Percentiles rank a stretch among this genome's conserved stretches.
Evolutionary conservation across 2,113 vertebrate species (phyloP).

Genomic region (Eclectus roratus): DNA sequence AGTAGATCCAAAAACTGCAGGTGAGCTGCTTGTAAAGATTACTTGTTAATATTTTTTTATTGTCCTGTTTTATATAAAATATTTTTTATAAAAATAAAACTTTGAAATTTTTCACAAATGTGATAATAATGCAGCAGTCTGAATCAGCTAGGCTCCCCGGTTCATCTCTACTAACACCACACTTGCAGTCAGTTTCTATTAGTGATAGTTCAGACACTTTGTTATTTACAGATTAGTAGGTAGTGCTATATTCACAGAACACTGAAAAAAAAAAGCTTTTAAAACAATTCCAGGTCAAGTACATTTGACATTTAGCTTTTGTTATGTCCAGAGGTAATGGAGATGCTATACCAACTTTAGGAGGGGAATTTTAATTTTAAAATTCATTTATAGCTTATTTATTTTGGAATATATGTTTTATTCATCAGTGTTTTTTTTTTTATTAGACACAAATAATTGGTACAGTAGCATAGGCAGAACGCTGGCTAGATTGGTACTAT

Average conservation of each 20-base stretch:
- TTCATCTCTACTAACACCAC: not conserved
- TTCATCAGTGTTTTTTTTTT: conserved; percentile 46
- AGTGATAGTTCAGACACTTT: not conserved
- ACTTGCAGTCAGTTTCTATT: not conserved
- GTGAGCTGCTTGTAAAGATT: not conserved
- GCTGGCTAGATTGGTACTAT: conserved; percentile 3
- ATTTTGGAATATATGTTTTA: conserved; percentile 32
- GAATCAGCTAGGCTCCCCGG: not conserved
- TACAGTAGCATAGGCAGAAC: conserved; percentile 20
- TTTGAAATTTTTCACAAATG: not conserved
- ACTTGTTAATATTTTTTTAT: not conserved
- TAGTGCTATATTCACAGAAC: not conserved
- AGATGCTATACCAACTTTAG: not conserved
- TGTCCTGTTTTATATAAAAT: not conserved
- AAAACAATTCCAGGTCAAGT: not conserved
- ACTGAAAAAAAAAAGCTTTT: not conserved
- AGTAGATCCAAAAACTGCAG: not conserved
- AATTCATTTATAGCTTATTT: conserved; percentile 20
- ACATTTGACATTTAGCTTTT: not conserved
- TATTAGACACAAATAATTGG: conserved; percentile 46
- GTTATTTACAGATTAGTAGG: not conserved
- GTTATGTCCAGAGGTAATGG: not conserved
- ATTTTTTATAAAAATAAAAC: not conserved
- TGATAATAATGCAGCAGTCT: not conserved
- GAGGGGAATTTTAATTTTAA: conserved; percentile 5